Percentiles rank a stretch among this genome's conserved stretches.
Evolutionary conservation across 2,113 vertebrate genomes (phyloP).

Genomic region (Crotalus helleri): DNA sequence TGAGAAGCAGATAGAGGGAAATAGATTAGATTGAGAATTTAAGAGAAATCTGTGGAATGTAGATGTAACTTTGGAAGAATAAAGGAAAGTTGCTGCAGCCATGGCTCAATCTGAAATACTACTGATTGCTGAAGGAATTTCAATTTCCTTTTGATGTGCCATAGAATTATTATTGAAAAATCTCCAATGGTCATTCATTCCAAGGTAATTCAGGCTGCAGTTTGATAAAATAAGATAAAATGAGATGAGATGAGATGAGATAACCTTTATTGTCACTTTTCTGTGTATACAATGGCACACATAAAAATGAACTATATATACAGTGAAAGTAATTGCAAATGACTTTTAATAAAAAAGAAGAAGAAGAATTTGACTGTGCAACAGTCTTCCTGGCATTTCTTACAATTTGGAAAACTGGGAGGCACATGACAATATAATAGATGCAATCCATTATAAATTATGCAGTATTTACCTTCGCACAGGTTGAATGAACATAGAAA

Average conservation of each 20-base stretch:
- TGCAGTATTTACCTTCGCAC: slow-evolving; percentile 68
- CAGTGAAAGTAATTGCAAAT: background rate
- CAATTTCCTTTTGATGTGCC: background rate
- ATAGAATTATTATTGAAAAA: background rate
- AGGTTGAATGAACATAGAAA: slow-evolving; percentile 65
- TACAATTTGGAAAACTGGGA: background rate
- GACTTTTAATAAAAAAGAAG: background rate
- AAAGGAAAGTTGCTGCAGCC: background rate
- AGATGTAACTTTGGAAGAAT: background rate
- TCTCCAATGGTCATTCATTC: background rate
- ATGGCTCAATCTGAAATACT: background rate
- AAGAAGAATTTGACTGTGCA: background rate
- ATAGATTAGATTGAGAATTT: background rate
- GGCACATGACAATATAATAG: slow-evolving; percentile 11
- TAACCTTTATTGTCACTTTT: background rate
- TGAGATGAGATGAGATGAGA: background rate
- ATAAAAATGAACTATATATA: background rate
- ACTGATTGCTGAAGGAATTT: background rate
- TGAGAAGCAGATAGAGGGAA: background rate
- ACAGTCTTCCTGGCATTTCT: background rate
- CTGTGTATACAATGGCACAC: background rate
- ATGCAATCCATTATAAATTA: slow-evolving; percentile 43
- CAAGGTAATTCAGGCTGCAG: background rate
- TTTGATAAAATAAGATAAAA: background rate
- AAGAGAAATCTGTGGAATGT: background rate